These are phyloP conservation scores for Drosophila elegans DNA, from an alignment of 1,140 invertebrate species.

Conservation along the genomic window DNA sequence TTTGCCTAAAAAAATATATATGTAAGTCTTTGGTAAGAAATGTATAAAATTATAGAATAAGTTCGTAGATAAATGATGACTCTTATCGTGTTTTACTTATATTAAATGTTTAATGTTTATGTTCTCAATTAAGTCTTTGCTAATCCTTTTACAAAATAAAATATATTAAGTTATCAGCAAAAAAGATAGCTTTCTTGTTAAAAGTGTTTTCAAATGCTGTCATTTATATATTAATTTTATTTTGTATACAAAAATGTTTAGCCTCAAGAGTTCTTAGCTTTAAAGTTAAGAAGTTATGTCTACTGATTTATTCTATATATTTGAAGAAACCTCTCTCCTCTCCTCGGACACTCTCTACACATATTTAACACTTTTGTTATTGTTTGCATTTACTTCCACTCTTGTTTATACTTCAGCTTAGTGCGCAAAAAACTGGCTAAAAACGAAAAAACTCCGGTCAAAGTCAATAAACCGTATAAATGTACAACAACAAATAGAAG, in stretches of 20 bases:
- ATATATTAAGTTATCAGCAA: background rate
- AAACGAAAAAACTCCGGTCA: constrained; percentile 37
- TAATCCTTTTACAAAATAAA: no score
- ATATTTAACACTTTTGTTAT: constrained; percentile 53
- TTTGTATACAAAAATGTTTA: background rate
- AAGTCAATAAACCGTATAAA: constrained; percentile 77
- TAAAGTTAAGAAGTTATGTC: background rate
- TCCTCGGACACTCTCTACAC: constrained; percentile 10
- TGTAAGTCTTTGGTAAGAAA: no score
- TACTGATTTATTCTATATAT: background rate
- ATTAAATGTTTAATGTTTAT: no score
- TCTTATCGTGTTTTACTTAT: no score
- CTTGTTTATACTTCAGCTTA: constrained; percentile 65
- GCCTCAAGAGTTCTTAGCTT: background rate
- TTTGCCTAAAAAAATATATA: no score
- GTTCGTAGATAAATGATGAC: no score
- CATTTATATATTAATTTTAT: background rate
- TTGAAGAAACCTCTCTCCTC: background rate
- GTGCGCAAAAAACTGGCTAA: constrained; percentile 61
- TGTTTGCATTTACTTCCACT: constrained; percentile 71
- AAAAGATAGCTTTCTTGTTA: no score
- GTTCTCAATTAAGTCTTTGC: no score
- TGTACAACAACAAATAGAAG: constrained; percentile 42
- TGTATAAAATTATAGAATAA: no score
- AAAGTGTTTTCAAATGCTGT: no score